These are phyloP conservation scores for Apodemia duryi DNA, from an alignment of 2,888 invertebrate genomes.

Conservation along the genomic window DNA sequence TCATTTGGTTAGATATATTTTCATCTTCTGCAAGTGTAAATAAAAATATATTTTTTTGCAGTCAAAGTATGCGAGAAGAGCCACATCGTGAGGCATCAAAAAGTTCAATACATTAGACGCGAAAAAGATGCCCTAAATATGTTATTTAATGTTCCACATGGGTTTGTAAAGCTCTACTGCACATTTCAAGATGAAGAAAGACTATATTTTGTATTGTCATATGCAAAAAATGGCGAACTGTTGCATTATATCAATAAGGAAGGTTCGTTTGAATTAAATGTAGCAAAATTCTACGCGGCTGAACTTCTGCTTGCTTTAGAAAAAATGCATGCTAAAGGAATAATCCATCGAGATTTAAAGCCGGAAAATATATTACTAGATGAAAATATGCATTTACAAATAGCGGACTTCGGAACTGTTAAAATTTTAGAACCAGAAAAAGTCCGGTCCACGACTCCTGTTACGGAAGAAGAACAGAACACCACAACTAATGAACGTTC, in stretches of 20 bases:
- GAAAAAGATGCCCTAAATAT: constrained; percentile 96
- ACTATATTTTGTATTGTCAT: constrained; percentile 96
- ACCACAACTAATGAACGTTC: constrained; percentile 62
- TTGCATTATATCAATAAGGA: constrained; percentile 94
- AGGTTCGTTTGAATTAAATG: constrained; percentile 92
- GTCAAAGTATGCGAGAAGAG: constrained; percentile 99
- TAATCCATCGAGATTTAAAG: constrained; percentile 97
- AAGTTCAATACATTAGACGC: constrained; percentile 93
- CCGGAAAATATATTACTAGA: constrained; percentile 98
- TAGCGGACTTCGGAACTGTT: constrained; percentile 98
- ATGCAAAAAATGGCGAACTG: constrained; percentile 97
- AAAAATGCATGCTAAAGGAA: constrained; percentile 91
- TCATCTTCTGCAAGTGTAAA: not conserved
- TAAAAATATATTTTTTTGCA: constrained; percentile 63
- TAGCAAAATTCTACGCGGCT: constrained; percentile 95
- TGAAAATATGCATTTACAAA: constrained; percentile 96
- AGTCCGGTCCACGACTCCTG: constrained; percentile 39
- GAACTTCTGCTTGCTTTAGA: constrained; percentile 96
- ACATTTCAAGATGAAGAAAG: constrained; percentile 97
- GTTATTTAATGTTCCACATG: constrained; percentile 88
- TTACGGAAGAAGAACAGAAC: constrained; percentile 48
- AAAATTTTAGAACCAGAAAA: constrained; percentile 84
- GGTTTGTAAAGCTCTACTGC: constrained; percentile 95
- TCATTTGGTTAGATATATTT: not conserved
- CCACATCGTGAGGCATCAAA: constrained; percentile 95